These are phyloP conservation scores for Agapostemon virescens DNA, from an alignment of 2,888 invertebrate genomes.

Conservation along the genomic window DNA sequence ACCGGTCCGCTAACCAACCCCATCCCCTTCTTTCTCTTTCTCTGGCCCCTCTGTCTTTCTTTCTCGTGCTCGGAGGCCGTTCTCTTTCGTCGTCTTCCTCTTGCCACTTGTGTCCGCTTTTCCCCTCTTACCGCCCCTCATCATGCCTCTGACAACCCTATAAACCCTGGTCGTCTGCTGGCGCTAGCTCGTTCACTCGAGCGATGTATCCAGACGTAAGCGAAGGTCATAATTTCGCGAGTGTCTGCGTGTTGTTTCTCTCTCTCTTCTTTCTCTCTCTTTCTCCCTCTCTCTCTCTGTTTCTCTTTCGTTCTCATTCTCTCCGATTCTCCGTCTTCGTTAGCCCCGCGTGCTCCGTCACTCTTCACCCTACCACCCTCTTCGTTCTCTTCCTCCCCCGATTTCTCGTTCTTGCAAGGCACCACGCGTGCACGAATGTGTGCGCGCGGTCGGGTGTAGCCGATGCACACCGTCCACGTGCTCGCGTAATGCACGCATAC, in stretches of 20 bases:
- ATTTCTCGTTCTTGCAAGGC: constrained; percentile 62
- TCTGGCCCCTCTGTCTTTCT: constrained; percentile 49
- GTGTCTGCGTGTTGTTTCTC: constrained; percentile 72
- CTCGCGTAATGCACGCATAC: constrained; percentile 28
- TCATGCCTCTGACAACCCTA: constrained; percentile 68
- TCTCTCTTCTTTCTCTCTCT: constrained; percentile 26
- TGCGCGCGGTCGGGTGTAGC: constrained; percentile 15
- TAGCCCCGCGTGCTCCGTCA: not conserved
- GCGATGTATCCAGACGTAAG: constrained; percentile 74
- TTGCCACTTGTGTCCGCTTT: constrained; percentile 15
- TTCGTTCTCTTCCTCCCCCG: constrained; percentile 9
- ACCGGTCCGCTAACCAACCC: constrained; percentile 56
- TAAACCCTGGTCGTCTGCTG: constrained; percentile 74
- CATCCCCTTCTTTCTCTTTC: constrained; percentile 42
- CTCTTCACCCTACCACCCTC: constrained; percentile 4
- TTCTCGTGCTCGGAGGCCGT: constrained; percentile 27
- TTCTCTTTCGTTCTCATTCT: not conserved
- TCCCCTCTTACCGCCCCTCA: constrained; percentile 41
- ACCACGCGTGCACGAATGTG: constrained; percentile 28
- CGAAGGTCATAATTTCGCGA: constrained; percentile 76
- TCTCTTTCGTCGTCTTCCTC: constrained; percentile 40
- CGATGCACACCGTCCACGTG: constrained; percentile 10
- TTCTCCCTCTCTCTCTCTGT: not conserved
- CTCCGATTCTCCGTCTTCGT: not conserved
- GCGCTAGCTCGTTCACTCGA: constrained; percentile 71